Conservation (phyloP, 2,113 vertebrate species). For the Meleagris gallopavo region DNA sequence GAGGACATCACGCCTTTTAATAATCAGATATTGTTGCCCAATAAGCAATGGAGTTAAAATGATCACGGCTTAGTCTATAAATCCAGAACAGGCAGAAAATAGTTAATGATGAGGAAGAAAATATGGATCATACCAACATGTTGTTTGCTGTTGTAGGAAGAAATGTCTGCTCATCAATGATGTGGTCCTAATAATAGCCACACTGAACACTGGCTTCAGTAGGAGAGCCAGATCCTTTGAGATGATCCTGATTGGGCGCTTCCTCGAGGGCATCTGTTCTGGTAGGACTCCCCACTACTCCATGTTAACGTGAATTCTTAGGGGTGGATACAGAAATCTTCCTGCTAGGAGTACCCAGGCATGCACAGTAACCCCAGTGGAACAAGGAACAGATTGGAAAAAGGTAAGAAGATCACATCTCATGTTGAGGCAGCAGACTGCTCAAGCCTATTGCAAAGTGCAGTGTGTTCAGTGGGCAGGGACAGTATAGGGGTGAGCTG, state of each 20-base stretch:
- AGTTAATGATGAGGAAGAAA: neutral
- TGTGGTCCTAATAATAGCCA: constrained; percentile 15
- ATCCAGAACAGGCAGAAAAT: neutral
- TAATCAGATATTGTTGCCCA: neutral
- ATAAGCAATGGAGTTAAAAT: neutral
- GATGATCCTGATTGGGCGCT: constrained; percentile 68
- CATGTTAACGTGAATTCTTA: neutral
- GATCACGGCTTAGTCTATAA: neutral
- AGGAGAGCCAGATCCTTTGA: constrained; percentile 59
- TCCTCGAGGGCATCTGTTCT: constrained; percentile 59
- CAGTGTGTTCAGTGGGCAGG: neutral
- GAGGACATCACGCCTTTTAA: neutral
- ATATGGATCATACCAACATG: rapidly evolving
- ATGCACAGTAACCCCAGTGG: neutral
- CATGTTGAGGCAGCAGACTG: neutral
- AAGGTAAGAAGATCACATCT: neutral
- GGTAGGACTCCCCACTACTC: constrained; percentile 51
- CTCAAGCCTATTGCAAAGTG: neutral
- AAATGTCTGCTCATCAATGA: constrained; percentile 34
- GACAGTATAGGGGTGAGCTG: neutral
- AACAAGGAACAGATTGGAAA: neutral
- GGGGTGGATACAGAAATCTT: constrained; percentile 1
- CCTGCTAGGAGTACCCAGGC: neutral
- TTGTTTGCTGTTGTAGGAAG: constrained; percentile 51
- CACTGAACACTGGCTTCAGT: constrained; percentile 35